Conservation (phyloP, 2,113 vertebrate genomes). For the Ariopsis seemanni region DNA sequence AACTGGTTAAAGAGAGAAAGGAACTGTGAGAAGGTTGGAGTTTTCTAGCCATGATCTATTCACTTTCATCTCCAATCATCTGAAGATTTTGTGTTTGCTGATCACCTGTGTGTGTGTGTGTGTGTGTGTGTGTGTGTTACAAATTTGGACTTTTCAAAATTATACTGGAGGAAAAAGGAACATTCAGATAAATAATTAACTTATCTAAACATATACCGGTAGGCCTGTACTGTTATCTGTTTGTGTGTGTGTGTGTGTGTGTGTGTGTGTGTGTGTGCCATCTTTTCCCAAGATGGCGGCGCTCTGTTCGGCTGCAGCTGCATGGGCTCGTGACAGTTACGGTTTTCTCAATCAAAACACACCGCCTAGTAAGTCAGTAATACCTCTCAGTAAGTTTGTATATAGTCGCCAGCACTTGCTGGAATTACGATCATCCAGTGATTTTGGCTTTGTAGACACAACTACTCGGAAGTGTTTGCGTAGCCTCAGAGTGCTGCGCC, state of each 20-base stretch:
- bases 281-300: neutral
- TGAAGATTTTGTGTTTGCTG: neutral
- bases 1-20: neutral
- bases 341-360: no score
- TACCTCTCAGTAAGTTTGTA: no score
- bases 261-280: slow-evolving; percentile 8
- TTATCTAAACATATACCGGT: neutral
- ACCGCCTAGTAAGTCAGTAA: no score
- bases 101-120: neutral
- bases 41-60: neutral
- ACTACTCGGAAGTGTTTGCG: no score
- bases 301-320: no score
- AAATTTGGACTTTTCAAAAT: neutral
- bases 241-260: slow-evolving; percentile 5
- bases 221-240: neutral
- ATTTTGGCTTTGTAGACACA: no score
- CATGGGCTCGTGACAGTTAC: no score
- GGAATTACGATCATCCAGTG: no score
- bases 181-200: neutral
- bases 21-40: neutral
- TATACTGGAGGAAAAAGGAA: neutral
- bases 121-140: neutral
- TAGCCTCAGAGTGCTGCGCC: no score
- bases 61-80: neutral
- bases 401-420: no score